A percentile compares a stretch with the other conserved stretches of the same genome.
phyloP scores from a whole-genome alignment of 2,113 vertebrate species.

The Lophotis ruficrista region DNA sequence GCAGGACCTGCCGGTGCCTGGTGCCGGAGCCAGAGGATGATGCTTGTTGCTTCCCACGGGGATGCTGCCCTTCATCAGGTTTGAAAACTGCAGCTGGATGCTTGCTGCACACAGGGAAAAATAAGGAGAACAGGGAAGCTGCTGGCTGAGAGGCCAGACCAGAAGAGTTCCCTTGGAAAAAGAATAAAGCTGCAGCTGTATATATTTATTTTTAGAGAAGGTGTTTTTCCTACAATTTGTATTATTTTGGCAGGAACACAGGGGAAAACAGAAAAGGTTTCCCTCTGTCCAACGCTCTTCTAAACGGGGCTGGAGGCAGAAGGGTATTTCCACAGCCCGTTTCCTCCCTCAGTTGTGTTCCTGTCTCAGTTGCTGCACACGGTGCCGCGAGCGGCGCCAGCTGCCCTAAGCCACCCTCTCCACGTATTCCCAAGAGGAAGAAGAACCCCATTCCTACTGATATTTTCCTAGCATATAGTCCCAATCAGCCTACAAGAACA shows the following conservation, averaged over 20 bases:
- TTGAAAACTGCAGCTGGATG: not conserved
- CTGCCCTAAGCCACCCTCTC: not conserved
- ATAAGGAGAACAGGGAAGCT: not conserved
- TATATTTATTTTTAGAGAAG: slow-evolving; percentile 19
- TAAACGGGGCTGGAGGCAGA: not conserved
- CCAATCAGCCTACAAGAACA: not conserved
- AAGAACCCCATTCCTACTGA: not conserved
- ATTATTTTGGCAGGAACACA: not conserved
- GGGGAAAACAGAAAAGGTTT: not conserved
- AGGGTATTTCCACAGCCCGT: not conserved
- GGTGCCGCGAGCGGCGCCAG: rapidly evolving
- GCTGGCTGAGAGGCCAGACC: not conserved
- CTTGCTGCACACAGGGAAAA: not conserved
- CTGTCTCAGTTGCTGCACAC: not conserved
- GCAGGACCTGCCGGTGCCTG: not conserved
- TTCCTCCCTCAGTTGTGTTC: not conserved
- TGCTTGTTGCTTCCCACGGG: rapidly evolving
- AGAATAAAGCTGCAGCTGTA: slow-evolving; percentile 16
- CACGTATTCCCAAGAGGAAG: not conserved
- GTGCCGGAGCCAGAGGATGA: rapidly evolving
- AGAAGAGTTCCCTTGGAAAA: not conserved
- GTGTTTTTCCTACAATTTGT: slow-evolving; percentile 5
- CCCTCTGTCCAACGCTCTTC: not conserved
- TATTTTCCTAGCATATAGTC: not conserved
- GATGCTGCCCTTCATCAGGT: not conserved